phyloP scores from a whole-genome alignment of 2,113 vertebrate genomes.

The Acrocephalus kingi region DNA sequence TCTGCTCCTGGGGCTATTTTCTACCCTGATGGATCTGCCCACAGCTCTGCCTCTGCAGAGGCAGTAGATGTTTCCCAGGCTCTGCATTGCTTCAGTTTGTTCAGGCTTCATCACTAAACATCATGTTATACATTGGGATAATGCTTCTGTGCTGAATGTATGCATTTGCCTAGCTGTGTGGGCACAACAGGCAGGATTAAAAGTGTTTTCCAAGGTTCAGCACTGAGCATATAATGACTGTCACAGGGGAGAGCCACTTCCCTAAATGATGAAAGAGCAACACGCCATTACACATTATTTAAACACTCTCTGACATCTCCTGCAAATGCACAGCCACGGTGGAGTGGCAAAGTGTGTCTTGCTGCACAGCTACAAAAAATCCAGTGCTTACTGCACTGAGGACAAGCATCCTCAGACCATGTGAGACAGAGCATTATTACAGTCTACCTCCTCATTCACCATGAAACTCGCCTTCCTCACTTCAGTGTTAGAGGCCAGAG shows the following conservation, averaged over 20 bases:
- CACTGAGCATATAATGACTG: conserved; percentile 57
- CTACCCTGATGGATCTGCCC: neutral
- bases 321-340: neutral
- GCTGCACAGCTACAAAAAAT: neutral
- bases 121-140: neutral
- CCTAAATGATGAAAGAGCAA: conserved; percentile 58
- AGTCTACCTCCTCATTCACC: neutral
- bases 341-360: neutral
- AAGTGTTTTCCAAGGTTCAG: conserved; percentile 48
- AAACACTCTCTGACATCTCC: conserved; percentile 46
- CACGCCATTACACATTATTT: conserved; percentile 50
- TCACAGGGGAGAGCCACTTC: conserved; percentile 59
- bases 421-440: neutral
- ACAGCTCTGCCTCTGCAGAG: neutral
- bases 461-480: neutral
- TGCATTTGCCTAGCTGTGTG: neutral
- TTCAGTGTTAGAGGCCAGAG: neutral
- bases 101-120: neutral
- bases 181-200: conserved; percentile 44
- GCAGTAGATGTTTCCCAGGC: neutral
- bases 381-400: neutral
- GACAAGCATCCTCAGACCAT: neutral
- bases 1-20: neutral
- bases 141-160: neutral
- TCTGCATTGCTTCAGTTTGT: neutral